Evolutionary conservation across 2,113 vertebrate species (phyloP).

Genomic region (Turdus rufiventris): DNA sequence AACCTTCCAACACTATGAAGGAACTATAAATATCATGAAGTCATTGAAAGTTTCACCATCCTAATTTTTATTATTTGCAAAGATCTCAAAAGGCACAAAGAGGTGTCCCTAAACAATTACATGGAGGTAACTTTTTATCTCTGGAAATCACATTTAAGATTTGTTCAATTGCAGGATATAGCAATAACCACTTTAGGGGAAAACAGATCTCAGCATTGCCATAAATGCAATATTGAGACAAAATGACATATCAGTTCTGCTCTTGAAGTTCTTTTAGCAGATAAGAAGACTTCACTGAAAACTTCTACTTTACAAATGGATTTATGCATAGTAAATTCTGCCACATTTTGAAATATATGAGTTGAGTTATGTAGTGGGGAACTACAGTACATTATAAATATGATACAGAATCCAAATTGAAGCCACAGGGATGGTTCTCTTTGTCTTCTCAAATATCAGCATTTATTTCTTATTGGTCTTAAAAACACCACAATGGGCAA

Average conservation of each 20-base stretch:
- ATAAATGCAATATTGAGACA: neutral
- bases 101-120: neutral
- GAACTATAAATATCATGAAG: constrained; percentile 21
- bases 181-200: neutral
- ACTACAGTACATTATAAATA: neutral
- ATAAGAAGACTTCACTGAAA: neutral
- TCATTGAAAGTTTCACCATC: neutral
- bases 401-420: neutral
- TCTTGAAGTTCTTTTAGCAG: neutral
- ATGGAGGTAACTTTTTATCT: neutral
- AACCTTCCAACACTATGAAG: neutral
- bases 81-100: neutral
- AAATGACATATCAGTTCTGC: neutral
- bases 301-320: neutral
- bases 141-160: neutral
- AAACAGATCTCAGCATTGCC: neutral
- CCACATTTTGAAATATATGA: neutral
- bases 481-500: neutral
- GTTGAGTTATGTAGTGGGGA: neutral
- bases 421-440: neutral
- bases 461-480: neutral
- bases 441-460: neutral
- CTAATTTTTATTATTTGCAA: neutral
- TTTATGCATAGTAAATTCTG: neutral
- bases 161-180: neutral